Evolutionary conservation across 2,888 invertebrate species (phyloP), one percentile per base, ranked within the genome.

Genomic region (Dascillus cervinus): DNA sequence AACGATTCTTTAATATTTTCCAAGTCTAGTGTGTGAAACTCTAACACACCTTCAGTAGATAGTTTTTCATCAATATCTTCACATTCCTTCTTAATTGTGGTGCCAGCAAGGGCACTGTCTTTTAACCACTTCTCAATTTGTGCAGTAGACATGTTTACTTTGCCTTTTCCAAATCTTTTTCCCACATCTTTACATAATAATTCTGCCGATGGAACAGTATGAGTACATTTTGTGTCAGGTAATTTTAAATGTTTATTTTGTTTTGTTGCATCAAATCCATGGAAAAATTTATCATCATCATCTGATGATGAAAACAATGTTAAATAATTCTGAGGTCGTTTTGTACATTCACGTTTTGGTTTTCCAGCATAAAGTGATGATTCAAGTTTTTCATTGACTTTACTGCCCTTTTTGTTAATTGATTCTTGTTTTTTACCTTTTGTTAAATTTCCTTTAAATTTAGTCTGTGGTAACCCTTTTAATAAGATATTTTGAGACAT

Each of bases 101-200:
- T 57, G 8, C 61, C 61, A 1, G 66, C 65, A 44, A 64, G 39
- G 1, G 59, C 64, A 21, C 60, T 65, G 12, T 61, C 61, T 39
- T 68, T 66, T 5, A 64, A 48, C 79, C 79, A 79, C 47, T 78
- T 77, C 43, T 79, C 77, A 22, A 79, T 79, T 56, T 77, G 76
- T 48, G 78, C 79, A 19, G 73, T 76, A 0, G 79, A 77, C 78
- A 79, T 77, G 49, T 79, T 79, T 0, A 79, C 76, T 51, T 77
- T 74, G 10, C 73, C 75, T 53, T 77, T 71, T 12, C 71, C 62
- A 35, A 58, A 67, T 10, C 64, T 53, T 26, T 65, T 56, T 10
- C 60, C 60, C 1, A 65, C 50, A 26, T 61, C 63, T 47, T 62
- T 62, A 13, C 42, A 47, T 8, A 47, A 29, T 10, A 49, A 32